These are phyloP conservation scores for Lynx canadensis DNA, from an alignment of 2,113 vertebrate species.

Conservation along the genomic window DNA sequence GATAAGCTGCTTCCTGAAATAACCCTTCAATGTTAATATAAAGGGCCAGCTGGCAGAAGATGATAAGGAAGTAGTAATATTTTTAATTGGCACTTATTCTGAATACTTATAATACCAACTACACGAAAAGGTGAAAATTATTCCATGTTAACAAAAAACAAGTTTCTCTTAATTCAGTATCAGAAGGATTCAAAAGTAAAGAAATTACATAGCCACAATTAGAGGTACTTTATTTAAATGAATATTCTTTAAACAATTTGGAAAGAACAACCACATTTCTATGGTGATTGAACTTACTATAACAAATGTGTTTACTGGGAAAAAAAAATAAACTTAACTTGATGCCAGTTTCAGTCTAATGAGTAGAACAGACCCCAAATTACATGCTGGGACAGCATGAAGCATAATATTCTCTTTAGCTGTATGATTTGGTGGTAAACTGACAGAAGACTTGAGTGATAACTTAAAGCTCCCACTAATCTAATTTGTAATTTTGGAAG, in stretches of 20 bases:
- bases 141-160: constrained; percentile 30
- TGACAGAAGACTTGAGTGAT: neutral
- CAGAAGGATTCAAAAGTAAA: constrained; percentile 22
- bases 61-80: constrained; percentile 43
- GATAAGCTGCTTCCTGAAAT: constrained; percentile 54
- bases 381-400: neutral
- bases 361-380: neutral
- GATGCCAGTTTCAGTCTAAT: neutral
- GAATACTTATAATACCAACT: constrained; percentile 37
- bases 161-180: constrained; percentile 7
- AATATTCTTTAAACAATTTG: neutral
- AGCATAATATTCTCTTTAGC: neutral
- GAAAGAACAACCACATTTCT: neutral
- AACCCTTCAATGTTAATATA: constrained; percentile 34
- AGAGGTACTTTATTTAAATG: neutral
- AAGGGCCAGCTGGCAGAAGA: constrained; percentile 22
- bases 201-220: neutral
- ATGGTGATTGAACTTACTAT: neutral
- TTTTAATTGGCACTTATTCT: constrained; percentile 63
- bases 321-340: neutral
- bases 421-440: neutral
- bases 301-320: neutral
- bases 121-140: constrained; percentile 33
- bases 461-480: neutral
- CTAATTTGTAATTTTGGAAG: neutral